Evolutionary conservation across 2,113 vertebrate genomes (phyloP).

Genomic region (Vulpes ferrilata): DNA sequence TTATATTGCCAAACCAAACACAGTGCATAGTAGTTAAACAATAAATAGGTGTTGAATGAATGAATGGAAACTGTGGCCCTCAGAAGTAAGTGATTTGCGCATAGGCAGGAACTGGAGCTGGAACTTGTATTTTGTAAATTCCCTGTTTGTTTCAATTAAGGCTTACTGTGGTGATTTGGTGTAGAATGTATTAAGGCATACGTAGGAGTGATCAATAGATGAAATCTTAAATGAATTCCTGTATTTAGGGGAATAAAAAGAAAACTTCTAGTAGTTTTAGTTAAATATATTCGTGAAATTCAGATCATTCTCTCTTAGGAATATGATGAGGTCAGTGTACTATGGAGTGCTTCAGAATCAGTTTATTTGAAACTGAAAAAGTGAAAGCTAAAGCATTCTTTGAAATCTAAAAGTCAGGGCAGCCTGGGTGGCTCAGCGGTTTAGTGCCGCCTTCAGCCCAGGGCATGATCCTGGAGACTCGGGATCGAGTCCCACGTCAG

Average conservation of each 20-base stretch:
- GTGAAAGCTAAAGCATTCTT: background rate
- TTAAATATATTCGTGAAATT: constrained; percentile 12
- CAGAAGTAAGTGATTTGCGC: background rate
- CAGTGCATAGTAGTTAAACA: background rate
- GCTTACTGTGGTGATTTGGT: constrained; percentile 10
- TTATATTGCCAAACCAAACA: background rate
- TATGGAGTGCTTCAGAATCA: background rate
- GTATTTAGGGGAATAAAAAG: constrained; percentile 33
- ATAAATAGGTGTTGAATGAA: background rate
- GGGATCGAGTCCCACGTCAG: too few species aligned
- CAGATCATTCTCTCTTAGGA: background rate
- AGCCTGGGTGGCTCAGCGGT: too few species aligned
- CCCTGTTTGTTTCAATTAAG: background rate
- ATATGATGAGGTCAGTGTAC: background rate
- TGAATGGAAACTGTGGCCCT: background rate
- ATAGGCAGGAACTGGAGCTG: background rate
- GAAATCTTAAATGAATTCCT: constrained; percentile 22
- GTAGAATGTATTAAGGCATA: constrained; percentile 1
- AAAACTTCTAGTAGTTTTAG: background rate
- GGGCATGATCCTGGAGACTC: too few species aligned
- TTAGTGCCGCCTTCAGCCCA: too few species aligned
- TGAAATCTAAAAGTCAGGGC: constrained; percentile 14
- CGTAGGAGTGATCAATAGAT: background rate
- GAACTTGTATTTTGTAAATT: constrained; percentile 48
- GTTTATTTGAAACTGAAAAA: constrained; percentile 32